Percentiles rank a stretch among this genome's conserved stretches.
Conservation (phyloP, 2,797 vertebrate species). For the Acrossocheilus wenchowensis region DNA sequence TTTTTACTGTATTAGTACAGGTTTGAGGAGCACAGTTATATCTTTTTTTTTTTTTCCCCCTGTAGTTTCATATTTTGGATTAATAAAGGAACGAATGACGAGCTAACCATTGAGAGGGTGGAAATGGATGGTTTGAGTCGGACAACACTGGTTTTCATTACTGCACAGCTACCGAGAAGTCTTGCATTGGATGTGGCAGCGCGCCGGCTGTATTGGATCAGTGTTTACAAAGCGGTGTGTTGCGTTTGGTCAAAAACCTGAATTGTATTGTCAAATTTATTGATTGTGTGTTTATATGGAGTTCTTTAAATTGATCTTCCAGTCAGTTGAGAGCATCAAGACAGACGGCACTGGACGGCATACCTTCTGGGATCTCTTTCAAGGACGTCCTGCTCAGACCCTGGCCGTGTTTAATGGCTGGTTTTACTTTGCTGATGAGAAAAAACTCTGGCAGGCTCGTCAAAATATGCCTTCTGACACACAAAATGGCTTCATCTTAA, state of each 20-base stretch:
- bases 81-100: slow-evolving; percentile 72
- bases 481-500: slow-evolving; percentile 73
- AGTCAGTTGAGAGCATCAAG: slow-evolving; percentile 87
- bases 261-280: not conserved
- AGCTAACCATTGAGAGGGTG: slow-evolving; percentile 79
- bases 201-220: slow-evolving; percentile 89
- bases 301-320: not conserved
- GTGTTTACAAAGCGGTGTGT: slow-evolving; percentile 84
- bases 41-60: not conserved
- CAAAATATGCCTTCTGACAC: slow-evolving; percentile 60
- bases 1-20: not conserved
- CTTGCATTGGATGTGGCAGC: slow-evolving; percentile 82
- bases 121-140: slow-evolving; percentile 88
- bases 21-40: not conserved
- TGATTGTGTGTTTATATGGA: not conserved
- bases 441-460: slow-evolving; percentile 74
- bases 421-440: slow-evolving; percentile 84
- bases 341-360: slow-evolving; percentile 80
- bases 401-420: slow-evolving; percentile 81
- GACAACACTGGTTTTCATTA: slow-evolving; percentile 76
- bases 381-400: slow-evolving; percentile 64
- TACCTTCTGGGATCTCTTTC: slow-evolving; percentile 77
- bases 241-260: not conserved
- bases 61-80: slow-evolving; percentile 89
- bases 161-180: slow-evolving; percentile 80